A percentile compares a stretch with the other conserved stretches of the same genome.
phyloP scores from a whole-genome alignment of 2,888 invertebrate species.

The Rhamphomyia laevipes region DNA sequence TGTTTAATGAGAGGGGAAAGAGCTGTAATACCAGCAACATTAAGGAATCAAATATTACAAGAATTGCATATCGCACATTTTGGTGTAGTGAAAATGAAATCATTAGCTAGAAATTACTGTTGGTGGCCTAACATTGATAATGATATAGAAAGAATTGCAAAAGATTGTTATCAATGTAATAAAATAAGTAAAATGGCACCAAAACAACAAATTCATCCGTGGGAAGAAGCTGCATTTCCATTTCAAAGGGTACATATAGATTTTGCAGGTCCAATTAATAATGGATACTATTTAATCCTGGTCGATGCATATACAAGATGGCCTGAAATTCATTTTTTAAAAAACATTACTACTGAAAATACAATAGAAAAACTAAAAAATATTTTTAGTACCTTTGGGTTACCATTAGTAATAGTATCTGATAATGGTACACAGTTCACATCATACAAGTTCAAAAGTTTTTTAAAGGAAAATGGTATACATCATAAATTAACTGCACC shows the following conservation, averaged over 20 bases:
- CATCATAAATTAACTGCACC: slow-evolving; percentile 7
- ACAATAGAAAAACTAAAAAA: slow-evolving; percentile 13
- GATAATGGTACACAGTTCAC: slow-evolving; percentile 12
- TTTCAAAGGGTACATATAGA: slow-evolving; percentile 16
- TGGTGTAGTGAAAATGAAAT: slow-evolving; percentile 10
- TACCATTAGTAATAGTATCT: slow-evolving; percentile 10
- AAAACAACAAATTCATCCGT: slow-evolving; percentile 6
- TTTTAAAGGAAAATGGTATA: slow-evolving; percentile 7
- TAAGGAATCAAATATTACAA: slow-evolving; percentile 12
- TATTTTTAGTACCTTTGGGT: slow-evolving; percentile 16
- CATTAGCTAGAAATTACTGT: slow-evolving; percentile 14
- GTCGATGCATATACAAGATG: slow-evolving; percentile 35
- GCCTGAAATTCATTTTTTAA: slow-evolving; percentile 26
- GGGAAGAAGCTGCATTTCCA: slow-evolving; percentile 10
- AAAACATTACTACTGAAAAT: slow-evolving; percentile 12
- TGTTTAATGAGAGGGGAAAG: slow-evolving; percentile 12
- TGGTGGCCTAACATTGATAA: slow-evolving; percentile 15
- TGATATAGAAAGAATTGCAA: slow-evolving; percentile 16
- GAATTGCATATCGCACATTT: slow-evolving; percentile 15
- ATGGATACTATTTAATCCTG: slow-evolving; percentile 23
- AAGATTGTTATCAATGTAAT: slow-evolving; percentile 7
- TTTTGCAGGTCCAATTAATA: slow-evolving; percentile 10
- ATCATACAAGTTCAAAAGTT: slow-evolving; percentile 7
- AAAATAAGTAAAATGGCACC: slow-evolving; percentile 2
- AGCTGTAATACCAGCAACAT: slow-evolving; percentile 12